phyloP scores from a whole-genome alignment of 2,113 vertebrate genomes.

The Sminthopsis crassicaudata region DNA sequence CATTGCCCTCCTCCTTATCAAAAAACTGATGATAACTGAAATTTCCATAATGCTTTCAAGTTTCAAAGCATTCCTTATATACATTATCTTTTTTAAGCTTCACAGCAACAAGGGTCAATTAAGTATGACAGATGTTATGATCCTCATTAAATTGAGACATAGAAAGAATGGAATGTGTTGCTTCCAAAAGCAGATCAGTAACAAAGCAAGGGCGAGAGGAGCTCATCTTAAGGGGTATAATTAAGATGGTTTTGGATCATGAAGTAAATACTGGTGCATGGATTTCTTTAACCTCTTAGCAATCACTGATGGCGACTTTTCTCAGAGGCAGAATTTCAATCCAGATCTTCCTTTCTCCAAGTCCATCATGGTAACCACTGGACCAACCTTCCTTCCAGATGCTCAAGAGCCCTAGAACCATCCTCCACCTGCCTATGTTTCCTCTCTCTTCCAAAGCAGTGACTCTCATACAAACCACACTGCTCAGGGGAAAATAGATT shows the following conservation, averaged over 20 bases:
- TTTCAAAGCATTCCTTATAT: not conserved
- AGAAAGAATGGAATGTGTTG: not conserved
- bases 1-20: not conserved
- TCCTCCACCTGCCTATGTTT: not conserved
- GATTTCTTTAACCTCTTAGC: not conserved
- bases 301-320: not conserved
- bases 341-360: not conserved
- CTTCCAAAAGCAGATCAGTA: not conserved
- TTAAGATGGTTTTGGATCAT: not conserved
- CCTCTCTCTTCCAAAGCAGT: not conserved
- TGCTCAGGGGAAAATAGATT: not conserved
- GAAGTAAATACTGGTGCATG: not conserved
- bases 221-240: not conserved
- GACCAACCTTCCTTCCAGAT: not conserved
- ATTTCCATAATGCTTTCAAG: not conserved
- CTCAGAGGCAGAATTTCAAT: not conserved
- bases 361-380: not conserved
- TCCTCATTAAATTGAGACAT: not conserved
- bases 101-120: not conserved
- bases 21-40: not conserved
- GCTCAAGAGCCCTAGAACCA: slow-evolving; percentile 35
- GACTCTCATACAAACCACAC: not conserved
- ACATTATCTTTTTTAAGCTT: not conserved
- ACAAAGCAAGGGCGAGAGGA: not conserved
- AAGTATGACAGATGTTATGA: not conserved